Evolutionary conservation across 2,113 vertebrate species (phyloP).

Genomic region (Platichthys flesus): DNA sequence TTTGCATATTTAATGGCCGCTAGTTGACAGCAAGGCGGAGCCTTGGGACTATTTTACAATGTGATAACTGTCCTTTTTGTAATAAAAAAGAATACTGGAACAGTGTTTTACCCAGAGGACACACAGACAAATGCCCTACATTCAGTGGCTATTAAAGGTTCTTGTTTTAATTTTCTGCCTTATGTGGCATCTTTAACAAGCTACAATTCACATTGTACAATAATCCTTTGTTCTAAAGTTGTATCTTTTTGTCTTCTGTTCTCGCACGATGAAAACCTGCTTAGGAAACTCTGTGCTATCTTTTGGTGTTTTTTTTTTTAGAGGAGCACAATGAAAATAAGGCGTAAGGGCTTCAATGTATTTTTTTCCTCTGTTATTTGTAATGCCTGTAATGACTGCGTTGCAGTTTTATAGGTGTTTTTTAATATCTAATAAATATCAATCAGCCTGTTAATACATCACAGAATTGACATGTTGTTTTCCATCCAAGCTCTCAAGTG

Average conservation of each 20-base stretch:
- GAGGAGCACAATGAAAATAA: not conserved
- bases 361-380: not conserved
- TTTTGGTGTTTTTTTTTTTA: not conserved
- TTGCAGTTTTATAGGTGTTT: not conserved
- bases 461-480: conserved; percentile 6
- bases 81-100: conserved; percentile 35
- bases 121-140: conserved; percentile 44
- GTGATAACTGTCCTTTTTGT: conserved; percentile 35
- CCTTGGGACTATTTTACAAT: conserved; percentile 38
- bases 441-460: not conserved
- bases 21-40: conserved; percentile 42
- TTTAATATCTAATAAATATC: not conserved
- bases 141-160: conserved; percentile 43
- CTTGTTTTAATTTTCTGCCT: conserved; percentile 42
- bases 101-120: conserved; percentile 48
- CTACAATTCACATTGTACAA: conserved; percentile 10
- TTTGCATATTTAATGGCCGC: conserved; percentile 34
- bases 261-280: not conserved
- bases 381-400: not conserved
- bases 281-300: not conserved
- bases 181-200: conserved; percentile 51
- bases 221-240: conserved; percentile 25
- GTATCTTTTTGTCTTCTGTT: conserved; percentile 9
- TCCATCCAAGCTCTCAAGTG: not conserved
- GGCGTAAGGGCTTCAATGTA: not conserved